These are phyloP conservation scores for Scytalopus superciliaris DNA, from an alignment of 2,113 vertebrate species.

Conservation along the genomic window DNA sequence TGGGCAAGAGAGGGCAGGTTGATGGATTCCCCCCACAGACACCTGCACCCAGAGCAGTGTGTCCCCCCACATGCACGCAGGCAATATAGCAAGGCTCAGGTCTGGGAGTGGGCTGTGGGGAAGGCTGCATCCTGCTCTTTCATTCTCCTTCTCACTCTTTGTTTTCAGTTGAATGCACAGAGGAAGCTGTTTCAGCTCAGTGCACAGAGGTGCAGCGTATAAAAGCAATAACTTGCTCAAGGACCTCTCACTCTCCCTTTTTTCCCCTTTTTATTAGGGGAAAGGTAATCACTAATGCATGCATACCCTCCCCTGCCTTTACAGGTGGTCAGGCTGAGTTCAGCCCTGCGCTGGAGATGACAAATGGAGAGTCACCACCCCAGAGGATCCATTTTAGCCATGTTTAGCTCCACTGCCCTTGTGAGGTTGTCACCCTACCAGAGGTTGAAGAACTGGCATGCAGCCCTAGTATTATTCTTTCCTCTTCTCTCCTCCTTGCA, in stretches of 20 bases:
- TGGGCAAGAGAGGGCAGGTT: background rate
- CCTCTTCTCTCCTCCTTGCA: slow-evolving; percentile 25
- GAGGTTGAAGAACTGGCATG: slow-evolving; percentile 49
- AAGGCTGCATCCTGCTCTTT: background rate
- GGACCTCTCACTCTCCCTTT: background rate
- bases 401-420: background rate
- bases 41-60: background rate
- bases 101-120: background rate
- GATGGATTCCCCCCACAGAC: background rate
- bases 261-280: background rate
- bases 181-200: slow-evolving; percentile 65
- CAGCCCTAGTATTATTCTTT: slow-evolving; percentile 14
- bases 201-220: slow-evolving; percentile 35
- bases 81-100: background rate
- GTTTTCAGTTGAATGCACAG: slow-evolving; percentile 64
- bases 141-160: slow-evolving; percentile 62
- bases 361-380: background rate
- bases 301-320: background rate
- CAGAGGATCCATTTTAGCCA: background rate
- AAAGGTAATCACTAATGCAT: slow-evolving; percentile 24
- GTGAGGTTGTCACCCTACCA: slow-evolving; percentile 52
- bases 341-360: slow-evolving; percentile 8
- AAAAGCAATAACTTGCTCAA: slow-evolving; percentile 44
- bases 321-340: background rate
- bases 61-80: background rate